phyloP scores from a whole-genome alignment of 2,888 invertebrate species.

The Unio delphinus region DNA sequence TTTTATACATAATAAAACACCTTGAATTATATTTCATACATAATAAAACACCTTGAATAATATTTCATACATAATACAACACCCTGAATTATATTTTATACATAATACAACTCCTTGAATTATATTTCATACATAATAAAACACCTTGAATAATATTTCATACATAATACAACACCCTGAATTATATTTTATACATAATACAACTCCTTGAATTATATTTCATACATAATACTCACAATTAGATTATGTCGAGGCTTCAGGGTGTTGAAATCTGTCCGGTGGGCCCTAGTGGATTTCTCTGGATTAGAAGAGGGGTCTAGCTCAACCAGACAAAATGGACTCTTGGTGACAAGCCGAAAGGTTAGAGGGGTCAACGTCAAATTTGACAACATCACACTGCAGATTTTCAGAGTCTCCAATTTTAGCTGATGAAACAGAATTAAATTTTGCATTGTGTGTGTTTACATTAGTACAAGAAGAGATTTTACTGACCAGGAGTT shows the following conservation, averaged over 20 bases:
- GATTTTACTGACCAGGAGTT: too few species aligned
- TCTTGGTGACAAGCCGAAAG: slow-evolving; percentile 54
- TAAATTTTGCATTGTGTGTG: too few species aligned
- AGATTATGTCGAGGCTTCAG: slow-evolving; percentile 61
- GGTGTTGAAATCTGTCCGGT: slow-evolving; percentile 54
- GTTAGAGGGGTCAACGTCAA: slow-evolving; percentile 62
- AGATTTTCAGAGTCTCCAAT: slow-evolving; percentile 47
- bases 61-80: slow-evolving; percentile 6
- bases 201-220: slow-evolving; percentile 1
- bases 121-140: slow-evolving; percentile 10
- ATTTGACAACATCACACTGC: slow-evolving; percentile 61
- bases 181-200: not conserved
- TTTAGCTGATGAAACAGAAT: slow-evolving; percentile 36
- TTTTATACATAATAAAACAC: slow-evolving; percentile 11
- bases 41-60: slow-evolving; percentile 5
- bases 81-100: too few species aligned
- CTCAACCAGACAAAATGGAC: slow-evolving; percentile 62
- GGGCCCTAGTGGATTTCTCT: slow-evolving; percentile 30
- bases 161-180: slow-evolving; percentile 4
- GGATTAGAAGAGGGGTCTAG: slow-evolving; percentile 47
- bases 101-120: slow-evolving; percentile 15
- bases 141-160: slow-evolving; percentile 1
- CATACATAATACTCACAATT: slow-evolving; percentile 40
- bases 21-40: too few species aligned
- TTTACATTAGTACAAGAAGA: too few species aligned